Conservation (phyloP, 2,888 invertebrate species). For the Brachyopa scutellaris region DNA sequence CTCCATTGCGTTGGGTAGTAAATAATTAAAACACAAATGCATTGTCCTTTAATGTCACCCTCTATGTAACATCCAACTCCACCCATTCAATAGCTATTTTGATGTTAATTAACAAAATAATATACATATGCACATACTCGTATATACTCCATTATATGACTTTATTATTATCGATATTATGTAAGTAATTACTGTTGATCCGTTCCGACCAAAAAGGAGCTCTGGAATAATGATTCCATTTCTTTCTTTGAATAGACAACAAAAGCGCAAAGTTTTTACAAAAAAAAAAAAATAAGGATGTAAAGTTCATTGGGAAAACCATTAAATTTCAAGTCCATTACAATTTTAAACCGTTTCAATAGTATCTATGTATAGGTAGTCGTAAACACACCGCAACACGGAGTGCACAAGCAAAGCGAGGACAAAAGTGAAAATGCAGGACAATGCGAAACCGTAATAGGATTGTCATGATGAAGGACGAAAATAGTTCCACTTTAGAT, state of each 20-base stretch:
- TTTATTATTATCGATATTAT: slow-evolving; percentile 7
- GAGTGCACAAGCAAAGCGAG: slow-evolving; percentile 4
- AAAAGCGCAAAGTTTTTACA: too few relatives aligned
- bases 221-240: too few relatives aligned
- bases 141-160: neutral
- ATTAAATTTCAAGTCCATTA: slow-evolving; percentile 29
- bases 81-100: too few relatives aligned
- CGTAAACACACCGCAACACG: neutral
- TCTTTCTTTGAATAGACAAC: too few relatives aligned
- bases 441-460: slow-evolving; percentile 66
- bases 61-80: neutral
- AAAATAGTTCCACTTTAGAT: slow-evolving; percentile 68
- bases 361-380: too few relatives aligned
- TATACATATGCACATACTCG: too few relatives aligned
- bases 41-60: neutral
- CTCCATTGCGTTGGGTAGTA: neutral
- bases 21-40: slow-evolving; percentile 17
- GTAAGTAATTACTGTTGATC: too few relatives aligned
- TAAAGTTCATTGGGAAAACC: neutral
- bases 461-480: slow-evolving; percentile 67
- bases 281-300: neutral
- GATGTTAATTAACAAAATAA: slow-evolving; percentile 32
- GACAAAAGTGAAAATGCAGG: slow-evolving; percentile 50
- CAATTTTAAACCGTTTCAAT: too few relatives aligned
- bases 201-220: too few relatives aligned